Base-by-base conservation (phyloP, 2,797 vertebrate genomes). In the Coregonus suidteri region DNA sequence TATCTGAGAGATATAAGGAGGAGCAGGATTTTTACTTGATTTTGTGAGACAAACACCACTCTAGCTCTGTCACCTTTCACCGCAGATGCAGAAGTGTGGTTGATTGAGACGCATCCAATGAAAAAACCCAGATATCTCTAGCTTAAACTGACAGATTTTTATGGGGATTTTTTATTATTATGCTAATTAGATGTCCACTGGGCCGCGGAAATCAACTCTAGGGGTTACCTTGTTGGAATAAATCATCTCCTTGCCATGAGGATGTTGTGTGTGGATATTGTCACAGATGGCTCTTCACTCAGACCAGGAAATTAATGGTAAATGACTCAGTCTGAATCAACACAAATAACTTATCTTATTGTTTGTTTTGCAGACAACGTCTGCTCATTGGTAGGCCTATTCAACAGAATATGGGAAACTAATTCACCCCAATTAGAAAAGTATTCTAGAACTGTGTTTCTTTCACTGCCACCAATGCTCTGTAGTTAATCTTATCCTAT, bases 261-360 rank as follows among this genome's bases (percentile, higher is more conserved):
- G 75, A 77, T 78, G 83, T 79, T 6, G 74, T 75, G 34, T 77
- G 75, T 82, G 2, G 73, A 52, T 16, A 71, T 41, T 72, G 76
- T 78, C 77, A 15, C 47, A 69, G 70, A 79, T 75, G 78, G 15
- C 37, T 80, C 72, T 34, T 83, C 54, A 2, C 59, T 78, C 15
- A 62, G 30, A 15, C 73, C 13, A 0, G 6, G 54, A 74, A 47
- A 35, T 41, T 15, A 73, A 20, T 76, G 54, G 75, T 3, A n/a
- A 76, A 65, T 71, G 4, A 73, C 65, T 65, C 0, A 77, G 75
- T n/a, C 18, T 64, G 16, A 75, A 76, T 75, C 67, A 13, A 74
- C 47, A 65, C 18, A 9, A 66, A 74, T 76, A 62, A 54, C 37
- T 78, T 13, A 31, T 65, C 64, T 13, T 47, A 11, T 20, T 65